Evolutionary conservation across 2,113 vertebrate genomes (phyloP).

Genomic region (Centropus unirufus): DNA sequence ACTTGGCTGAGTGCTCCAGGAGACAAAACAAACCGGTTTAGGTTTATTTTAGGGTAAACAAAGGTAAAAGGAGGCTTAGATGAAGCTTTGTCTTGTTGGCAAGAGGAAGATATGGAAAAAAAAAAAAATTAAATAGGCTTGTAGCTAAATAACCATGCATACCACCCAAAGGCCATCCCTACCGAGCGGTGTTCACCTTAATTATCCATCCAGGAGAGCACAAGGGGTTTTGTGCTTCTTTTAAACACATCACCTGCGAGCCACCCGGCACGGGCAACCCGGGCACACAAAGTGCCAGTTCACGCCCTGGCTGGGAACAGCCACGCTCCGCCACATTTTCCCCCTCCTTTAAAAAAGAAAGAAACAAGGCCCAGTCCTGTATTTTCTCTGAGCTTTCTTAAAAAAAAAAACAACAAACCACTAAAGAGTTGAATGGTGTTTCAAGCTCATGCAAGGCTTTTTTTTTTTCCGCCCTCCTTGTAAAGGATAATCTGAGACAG

Average conservation of each 20-base stretch:
- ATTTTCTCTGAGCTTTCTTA: background rate
- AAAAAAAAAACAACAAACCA: background rate
- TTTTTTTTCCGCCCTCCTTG: background rate
- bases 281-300: background rate
- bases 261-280: background rate
- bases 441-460: background rate
- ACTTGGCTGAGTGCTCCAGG: background rate
- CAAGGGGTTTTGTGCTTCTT: background rate
- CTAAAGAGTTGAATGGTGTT: slow-evolving; percentile 5
- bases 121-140: background rate
- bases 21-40: background rate
- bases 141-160: background rate
- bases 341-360: background rate
- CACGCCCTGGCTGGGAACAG: background rate
- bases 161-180: background rate
- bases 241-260: background rate
- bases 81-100: background rate
- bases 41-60: background rate
- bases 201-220: background rate
- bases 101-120: background rate
- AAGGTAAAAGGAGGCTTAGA: background rate
- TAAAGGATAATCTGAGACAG: slow-evolving; percentile 71
- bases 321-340: fast-evolving
- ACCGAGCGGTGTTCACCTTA: background rate
- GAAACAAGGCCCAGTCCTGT: background rate